phyloP scores from a whole-genome alignment of 2,113 vertebrate genomes.

The Lipophrys pholis region DNA sequence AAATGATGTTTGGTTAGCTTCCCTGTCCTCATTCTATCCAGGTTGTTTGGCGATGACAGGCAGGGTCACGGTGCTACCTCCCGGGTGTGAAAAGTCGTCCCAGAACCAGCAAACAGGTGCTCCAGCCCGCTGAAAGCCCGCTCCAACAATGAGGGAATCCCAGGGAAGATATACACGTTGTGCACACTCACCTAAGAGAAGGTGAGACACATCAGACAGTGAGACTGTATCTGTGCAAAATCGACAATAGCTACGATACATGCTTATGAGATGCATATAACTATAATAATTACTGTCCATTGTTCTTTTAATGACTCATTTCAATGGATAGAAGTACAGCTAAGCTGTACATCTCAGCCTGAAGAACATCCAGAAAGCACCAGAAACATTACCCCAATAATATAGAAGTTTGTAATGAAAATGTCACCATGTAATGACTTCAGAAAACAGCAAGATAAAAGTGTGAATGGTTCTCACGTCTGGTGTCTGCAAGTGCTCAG shows the following conservation, averaged over 20 bases:
- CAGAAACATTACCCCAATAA: neutral
- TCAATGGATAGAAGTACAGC: neutral
- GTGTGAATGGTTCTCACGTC: neutral
- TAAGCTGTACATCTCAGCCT: neutral
- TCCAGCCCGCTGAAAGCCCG: constrained; percentile 85
- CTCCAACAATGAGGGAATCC: constrained; percentile 90
- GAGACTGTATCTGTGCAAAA: neutral
- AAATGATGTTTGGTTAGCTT: neutral
- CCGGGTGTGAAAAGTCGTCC: constrained; percentile 84
- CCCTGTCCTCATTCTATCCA: neutral
- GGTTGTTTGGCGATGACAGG: neutral
- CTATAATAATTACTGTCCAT: no score
- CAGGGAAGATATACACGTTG: constrained; percentile 95
- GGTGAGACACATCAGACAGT: neutral
- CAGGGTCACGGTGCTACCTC: constrained; percentile 62
- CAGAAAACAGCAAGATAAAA: neutral
- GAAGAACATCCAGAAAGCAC: neutral
- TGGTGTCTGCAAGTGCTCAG: constrained; percentile 10
- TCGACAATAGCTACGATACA: no score
- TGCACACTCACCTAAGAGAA: constrained; percentile 85
- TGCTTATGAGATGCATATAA: no score
- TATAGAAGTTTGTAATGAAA: neutral
- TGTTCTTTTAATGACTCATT: neutral
- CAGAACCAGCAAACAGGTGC: constrained; percentile 86
- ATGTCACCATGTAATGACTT: neutral